A percentile compares a stretch with the other conserved stretches of the same genome.
These are phyloP conservation scores for Buceros bicornis DNA, from an alignment of 2,797 vertebrate species.

Conservation along the genomic window DNA sequence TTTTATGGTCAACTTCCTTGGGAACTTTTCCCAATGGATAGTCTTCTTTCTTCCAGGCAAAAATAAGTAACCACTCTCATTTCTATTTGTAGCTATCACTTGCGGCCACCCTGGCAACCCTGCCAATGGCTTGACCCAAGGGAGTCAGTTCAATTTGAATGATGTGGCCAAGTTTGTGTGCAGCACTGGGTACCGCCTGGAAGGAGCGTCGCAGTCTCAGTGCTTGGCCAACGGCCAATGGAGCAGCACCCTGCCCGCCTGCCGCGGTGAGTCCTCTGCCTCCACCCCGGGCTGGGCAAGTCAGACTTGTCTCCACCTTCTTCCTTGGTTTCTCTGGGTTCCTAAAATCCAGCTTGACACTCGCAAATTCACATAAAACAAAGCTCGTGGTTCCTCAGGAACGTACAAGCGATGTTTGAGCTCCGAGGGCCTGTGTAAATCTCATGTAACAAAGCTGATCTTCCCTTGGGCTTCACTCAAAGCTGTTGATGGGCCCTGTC, in stretches of 20 bases:
- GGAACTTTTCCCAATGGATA: neutral
- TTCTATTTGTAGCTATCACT: conserved; percentile 88
- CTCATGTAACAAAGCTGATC: neutral
- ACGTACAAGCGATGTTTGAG: neutral
- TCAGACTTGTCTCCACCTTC: neutral
- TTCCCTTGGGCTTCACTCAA: neutral
- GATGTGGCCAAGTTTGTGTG: conserved; percentile 92
- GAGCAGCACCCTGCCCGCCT: conserved; percentile 90
- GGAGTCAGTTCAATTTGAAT: conserved; percentile 95
- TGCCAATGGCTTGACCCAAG: conserved; percentile 91
- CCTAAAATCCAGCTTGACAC: neutral
- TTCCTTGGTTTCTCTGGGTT: rapidly evolving
- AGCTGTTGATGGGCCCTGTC: neutral
- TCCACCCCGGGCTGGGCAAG: rapidly evolving
- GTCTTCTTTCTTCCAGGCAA: neutral
- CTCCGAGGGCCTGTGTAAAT: neutral
- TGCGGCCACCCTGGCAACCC: conserved; percentile 98
- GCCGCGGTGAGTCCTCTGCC: conserved; percentile 87
- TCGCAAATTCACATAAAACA: rapidly evolving
- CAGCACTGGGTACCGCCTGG: conserved; percentile 90
- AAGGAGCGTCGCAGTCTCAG: conserved; percentile 87
- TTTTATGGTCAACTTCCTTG: neutral
- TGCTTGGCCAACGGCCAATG: conserved; percentile 95
- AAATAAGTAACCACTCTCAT: neutral
- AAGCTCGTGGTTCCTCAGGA: neutral